Base-by-base conservation (phyloP, 2,888 invertebrate species). In the Dryomyza anilis region DNA sequence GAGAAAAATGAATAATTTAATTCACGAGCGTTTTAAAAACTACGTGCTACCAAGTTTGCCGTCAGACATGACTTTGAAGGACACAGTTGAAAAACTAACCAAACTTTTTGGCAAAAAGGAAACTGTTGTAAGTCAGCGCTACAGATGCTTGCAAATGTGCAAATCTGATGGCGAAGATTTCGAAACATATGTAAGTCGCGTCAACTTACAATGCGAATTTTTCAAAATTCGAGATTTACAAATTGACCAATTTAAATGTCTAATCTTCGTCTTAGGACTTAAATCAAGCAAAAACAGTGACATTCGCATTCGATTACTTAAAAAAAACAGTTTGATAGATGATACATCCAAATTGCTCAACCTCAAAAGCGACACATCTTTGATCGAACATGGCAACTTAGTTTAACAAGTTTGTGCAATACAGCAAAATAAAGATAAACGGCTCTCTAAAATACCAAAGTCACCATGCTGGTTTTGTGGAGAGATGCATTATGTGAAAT, bases 391-490 rank as follows among this genome's bases (percentile, higher is more conserved):
- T 33, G 6, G 33, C 33, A 33, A 12, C 12, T 33, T 33, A 33
- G 6, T 33, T 33, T 33, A 33, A 33, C 33, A 33, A 8, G 4
- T 10, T 33, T 33, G 33, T 33, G 33, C 33, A 12, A 33, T 12
- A 6, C 14, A 14, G n/a, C n/a, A n/a, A n/a, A n/a, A n/a, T n/a
- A n/a, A n/a, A n/a, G n/a, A n/a, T n/a, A n/a, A n/a, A n/a, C n/a
- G n/a, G n/a, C n/a, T n/a, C n/a, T n/a, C n/a, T n/a, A n/a, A n/a
- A n/a, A n/a, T n/a, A n/a, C 64, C 66, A 33, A 62, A 64, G 39
- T 63, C 53, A 16, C 12, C 64, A 10, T 66, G 66, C 8, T 66
- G 66, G 64, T 64, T 62, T 25, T 65, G 65, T 43, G 61, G 63
- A 33, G 64, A 56, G 21, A 63, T 68, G 60, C 65, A 65, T 23